Percentiles rank a stretch among this genome's conserved stretches.
Conservation (phyloP, 2,797 vertebrate genomes). For the Yasuhikotakia modesta region DNA sequence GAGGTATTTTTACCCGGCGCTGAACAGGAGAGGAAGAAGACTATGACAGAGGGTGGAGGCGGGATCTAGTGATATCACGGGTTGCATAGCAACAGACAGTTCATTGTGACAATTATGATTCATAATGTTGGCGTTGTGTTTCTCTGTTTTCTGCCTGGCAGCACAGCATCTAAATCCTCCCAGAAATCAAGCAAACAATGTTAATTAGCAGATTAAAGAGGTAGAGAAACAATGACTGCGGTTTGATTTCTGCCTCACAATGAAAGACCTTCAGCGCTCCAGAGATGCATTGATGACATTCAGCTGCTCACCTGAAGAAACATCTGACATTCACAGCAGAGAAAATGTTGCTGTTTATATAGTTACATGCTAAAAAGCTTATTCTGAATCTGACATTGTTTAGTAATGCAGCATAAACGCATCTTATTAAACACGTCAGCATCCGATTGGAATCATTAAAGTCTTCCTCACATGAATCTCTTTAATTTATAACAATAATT, state of each 20-base stretch:
- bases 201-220: slow-evolving; percentile 48
- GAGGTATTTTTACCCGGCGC: slow-evolving; percentile 34
- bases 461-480: too few species aligned
- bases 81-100: slow-evolving; percentile 59
- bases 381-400: too few species aligned
- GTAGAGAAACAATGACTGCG: background rate
- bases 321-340: slow-evolving; percentile 27
- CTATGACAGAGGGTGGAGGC: slow-evolving; percentile 20
- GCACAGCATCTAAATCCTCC: slow-evolving; percentile 5
- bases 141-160: slow-evolving; percentile 22
- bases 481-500: too few species aligned
- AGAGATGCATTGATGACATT: background rate
- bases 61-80: slow-evolving; percentile 36
- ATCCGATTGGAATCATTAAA: too few species aligned
- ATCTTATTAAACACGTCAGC: too few species aligned
- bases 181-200: slow-evolving; percentile 8
- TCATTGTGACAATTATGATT: slow-evolving; percentile 52
- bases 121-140: slow-evolving; percentile 43
- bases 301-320: slow-evolving; percentile 28
- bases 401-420: too few species aligned
- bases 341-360: background rate
- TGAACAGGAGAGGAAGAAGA: background rate
- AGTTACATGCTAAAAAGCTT: too few species aligned
- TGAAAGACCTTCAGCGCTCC: slow-evolving; percentile 13
- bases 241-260: slow-evolving; percentile 35